Base-by-base conservation (phyloP, 2,113 vertebrate species). In the Cebidichthys violaceus region DNA sequence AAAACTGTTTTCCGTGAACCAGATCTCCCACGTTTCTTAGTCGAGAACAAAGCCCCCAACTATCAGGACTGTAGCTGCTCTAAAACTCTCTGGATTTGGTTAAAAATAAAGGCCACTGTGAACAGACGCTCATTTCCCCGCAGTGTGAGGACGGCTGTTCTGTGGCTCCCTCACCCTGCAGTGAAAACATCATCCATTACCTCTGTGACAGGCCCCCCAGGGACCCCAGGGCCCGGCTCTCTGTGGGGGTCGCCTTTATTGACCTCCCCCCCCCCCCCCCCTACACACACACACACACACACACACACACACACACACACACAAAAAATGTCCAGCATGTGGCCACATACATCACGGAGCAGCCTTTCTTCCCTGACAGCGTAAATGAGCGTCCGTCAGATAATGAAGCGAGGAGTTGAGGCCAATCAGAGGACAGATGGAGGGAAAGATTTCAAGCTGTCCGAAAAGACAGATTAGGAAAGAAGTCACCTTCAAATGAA, bases 181-280 rank as follows among this genome's bases (percentile, higher is more conserved):
- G 96, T 93, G 95, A 97, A 97, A 97, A 96, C 95, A 96, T 95
- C 96, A 96, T 97, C 96, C 96, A 94, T 97, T 97, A 96, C 89
- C 85, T 90, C 91, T 57, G 87, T 94, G 95, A 96, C 95, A 97
- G 96, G 92, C 1, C 75, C 66, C 90, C 86, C 83, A 70, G 93
- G 94, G 94, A 93, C 89, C 92, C 37, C 1, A 54, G 92, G 83
- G 77, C 89, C 89, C 27, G 81, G 86, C 89, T 70, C 89, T 95
- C 90, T 88, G 92, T 92, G 93, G 95, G 94, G 93, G 94, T 96
- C 94, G 93, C 95, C 91, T 75, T 95, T 87, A 90, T 94, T 93
- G 92, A 92, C 94, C 94, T 43, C 65, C 35, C 54, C 2, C 29
- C 41, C 71, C 60, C 54, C 31, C 2, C 0, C 61, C 33, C 41